Evolutionary conservation across 2,797 vertebrate species (phyloP).

Genomic region (Clarias laeviceps): DNA sequence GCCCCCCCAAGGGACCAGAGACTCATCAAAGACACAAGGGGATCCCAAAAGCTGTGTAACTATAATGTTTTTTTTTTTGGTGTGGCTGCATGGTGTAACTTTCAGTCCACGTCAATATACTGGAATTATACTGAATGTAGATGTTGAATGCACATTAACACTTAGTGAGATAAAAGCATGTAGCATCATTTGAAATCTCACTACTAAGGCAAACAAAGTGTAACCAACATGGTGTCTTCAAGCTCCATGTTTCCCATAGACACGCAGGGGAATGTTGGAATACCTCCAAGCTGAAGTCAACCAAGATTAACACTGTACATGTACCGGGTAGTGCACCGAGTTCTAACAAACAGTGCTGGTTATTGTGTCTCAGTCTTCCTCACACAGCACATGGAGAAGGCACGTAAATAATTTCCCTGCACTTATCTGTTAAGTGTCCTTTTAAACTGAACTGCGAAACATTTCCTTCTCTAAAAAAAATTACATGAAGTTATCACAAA

Average conservation of each 20-base stretch:
- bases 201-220: neutral
- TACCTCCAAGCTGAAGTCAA: slow-evolving; percentile 22
- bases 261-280: slow-evolving; percentile 16
- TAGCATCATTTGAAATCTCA: neutral
- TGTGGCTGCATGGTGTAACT: neutral
- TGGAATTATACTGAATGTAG: neutral
- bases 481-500: neutral
- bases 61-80: too few relatives aligned
- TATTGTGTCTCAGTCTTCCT: neutral
- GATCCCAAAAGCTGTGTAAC: too few relatives aligned
- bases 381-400: neutral
- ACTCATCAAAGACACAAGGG: too few relatives aligned
- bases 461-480: neutral
- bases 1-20: too few relatives aligned
- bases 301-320: slow-evolving; percentile 19
- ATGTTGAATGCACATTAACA: neutral
- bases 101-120: neutral
- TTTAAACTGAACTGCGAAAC: neutral
- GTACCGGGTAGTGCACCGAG: neutral
- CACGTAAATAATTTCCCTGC: neutral
- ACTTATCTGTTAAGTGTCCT: neutral
- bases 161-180: neutral
- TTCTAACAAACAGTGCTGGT: neutral
- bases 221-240: slow-evolving; percentile 39
- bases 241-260: slow-evolving; percentile 7